A percentile compares a stretch with the other conserved stretches of the same genome.
Conservation (phyloP, 2,113 vertebrate genomes). For the Brienomyrus longianalis region DNA sequence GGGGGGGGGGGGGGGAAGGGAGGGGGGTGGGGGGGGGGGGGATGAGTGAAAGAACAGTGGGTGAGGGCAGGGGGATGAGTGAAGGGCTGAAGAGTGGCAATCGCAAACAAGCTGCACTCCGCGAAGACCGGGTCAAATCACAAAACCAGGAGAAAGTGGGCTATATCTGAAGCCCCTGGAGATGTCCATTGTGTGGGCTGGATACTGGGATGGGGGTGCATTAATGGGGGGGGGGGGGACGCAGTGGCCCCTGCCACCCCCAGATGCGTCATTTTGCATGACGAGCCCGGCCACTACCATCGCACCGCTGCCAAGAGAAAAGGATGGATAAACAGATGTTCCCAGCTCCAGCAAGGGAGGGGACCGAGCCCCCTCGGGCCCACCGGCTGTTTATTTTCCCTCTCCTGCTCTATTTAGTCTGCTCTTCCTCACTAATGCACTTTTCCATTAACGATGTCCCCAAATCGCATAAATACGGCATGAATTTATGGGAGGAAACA, state of each 20-base stretch:
- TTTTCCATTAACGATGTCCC: constrained; percentile 30
- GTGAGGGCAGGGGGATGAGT: too few relatives aligned
- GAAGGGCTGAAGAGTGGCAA: background rate
- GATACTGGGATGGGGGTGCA: background rate
- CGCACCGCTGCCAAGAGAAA: background rate
- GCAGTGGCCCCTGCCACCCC: background rate
- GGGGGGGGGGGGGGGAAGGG: background rate
- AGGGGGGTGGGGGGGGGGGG: too few relatives aligned
- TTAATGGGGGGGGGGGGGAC: background rate
- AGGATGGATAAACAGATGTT: constrained; percentile 17
- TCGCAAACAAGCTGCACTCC: background rate
- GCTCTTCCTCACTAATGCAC: constrained; percentile 25
- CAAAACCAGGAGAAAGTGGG: constrained; percentile 9
- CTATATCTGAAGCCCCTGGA: background rate
- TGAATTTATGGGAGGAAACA: background rate
- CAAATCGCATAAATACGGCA: constrained; percentile 14
- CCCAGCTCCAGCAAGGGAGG: background rate
- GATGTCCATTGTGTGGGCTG: background rate
- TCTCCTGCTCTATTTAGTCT: constrained; percentile 37
- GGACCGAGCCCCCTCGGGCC: background rate
- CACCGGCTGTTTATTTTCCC: constrained; percentile 40
- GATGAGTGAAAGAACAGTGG: too few relatives aligned
- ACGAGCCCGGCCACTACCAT: background rate
- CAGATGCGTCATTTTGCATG: background rate
- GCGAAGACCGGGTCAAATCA: background rate